These are phyloP conservation scores for Prietella phreatophila DNA, from an alignment of 2,113 vertebrate genomes.

Conservation along the genomic window DNA sequence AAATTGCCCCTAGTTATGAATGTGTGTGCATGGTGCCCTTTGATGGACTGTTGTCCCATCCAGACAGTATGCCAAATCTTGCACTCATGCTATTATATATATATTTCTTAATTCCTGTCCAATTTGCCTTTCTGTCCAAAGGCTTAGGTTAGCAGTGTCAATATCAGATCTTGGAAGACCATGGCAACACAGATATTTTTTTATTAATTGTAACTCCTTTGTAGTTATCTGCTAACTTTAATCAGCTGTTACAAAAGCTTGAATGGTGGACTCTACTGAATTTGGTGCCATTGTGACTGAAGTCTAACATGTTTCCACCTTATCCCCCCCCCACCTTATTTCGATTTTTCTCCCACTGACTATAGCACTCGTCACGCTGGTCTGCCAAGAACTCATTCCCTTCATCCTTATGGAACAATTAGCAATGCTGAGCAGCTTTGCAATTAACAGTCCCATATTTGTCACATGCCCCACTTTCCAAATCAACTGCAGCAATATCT, in stretches of 20 bases:
- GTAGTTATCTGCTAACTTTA: too few relatives aligned
- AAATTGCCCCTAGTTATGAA: not conserved
- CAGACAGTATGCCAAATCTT: not conserved
- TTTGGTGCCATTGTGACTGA: not conserved
- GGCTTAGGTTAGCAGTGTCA: not conserved
- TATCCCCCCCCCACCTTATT: slow-evolving; percentile 22
- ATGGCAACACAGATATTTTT: not conserved
- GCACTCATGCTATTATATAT: not conserved
- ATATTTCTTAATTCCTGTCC: not conserved
- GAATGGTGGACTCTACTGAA: not conserved
- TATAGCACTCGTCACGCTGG: slow-evolving; percentile 48
- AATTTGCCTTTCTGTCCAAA: not conserved
- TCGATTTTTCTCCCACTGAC: not conserved
- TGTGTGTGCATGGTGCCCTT: not conserved
- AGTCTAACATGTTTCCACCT: not conserved
- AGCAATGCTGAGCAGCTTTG: slow-evolving; percentile 76
- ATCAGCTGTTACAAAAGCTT: not conserved
- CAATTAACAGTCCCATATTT: slow-evolving; percentile 77
- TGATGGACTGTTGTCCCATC: not conserved
- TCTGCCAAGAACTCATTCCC: slow-evolving; percentile 68
- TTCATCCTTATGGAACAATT: slow-evolving; percentile 71
- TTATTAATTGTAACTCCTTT: not conserved
- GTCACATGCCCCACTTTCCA: slow-evolving; percentile 75
- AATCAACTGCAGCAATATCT: slow-evolving; percentile 73
- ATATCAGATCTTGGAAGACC: not conserved